Evolutionary conservation across 2,797 vertebrate genomes (phyloP), one percentile per base, ranked within the genome.

Genomic region (Sebastes aleutianus): DNA sequence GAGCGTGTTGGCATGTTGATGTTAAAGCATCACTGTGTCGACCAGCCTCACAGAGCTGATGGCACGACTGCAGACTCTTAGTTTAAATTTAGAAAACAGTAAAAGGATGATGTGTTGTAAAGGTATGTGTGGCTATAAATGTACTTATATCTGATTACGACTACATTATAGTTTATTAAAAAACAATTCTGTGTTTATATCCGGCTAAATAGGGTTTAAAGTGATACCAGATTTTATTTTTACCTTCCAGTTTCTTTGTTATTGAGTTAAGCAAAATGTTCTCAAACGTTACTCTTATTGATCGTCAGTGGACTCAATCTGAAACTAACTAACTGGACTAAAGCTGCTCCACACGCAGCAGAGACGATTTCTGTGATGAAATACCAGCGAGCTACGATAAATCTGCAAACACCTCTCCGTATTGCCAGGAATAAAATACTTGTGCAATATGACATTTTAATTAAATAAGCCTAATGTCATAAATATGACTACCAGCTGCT

Each of bases 331-430:
- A n/a, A n/a, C n/a, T 39, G 12, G 36, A 13, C 12, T 36, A 14
- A 66, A 6, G 3, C 70, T 18, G 4, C 34, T 65, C 32, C 54
- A 22, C 54, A 54, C n/a, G 29, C 29, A 27, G 29, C 1, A 83
- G 71, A 43, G 34, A 56, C 36, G 3, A 24, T 68, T 39, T 75
- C 67, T 66, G 59, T 29, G 18, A 63, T 77, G n/a, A 85, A 78
- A 79, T 27, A 24, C 56, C 79, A 67, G n/a, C 2, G 16, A 64
- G 57, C 24, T 8, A 13, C 63, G 11, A 73, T 53, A 86, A 87
- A 87, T 90, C 89, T 8, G 29, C 26, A 71, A 54, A 74, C 80
- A 74, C 77, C 1, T 67, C 65, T 4, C 9, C 9, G 5, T 13
- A 1, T 1, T 53, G 47, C 76, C 76, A 71, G 50, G 22, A 79